A percentile compares a stretch with the other conserved stretches of the same genome.
Evolutionary conservation across 2,113 vertebrate species (phyloP).

Genomic region (Ciconia maguari): DNA sequence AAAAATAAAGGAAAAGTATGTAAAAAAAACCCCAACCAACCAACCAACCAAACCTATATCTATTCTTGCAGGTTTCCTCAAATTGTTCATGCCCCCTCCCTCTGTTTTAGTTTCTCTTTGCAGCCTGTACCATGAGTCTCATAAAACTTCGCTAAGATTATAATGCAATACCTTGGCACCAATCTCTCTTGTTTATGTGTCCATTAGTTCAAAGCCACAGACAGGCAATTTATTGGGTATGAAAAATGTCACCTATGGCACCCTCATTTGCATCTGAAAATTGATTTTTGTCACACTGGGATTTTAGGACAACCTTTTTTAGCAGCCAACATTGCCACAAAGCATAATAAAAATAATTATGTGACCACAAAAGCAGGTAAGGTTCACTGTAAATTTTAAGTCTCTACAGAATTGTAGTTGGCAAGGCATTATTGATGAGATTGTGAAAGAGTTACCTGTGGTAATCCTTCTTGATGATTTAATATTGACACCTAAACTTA

Average conservation of each 20-base stretch:
- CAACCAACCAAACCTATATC: not conserved
- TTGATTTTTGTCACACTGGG: constrained; percentile 77
- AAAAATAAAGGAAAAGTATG: not conserved
- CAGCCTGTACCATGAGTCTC: not conserved
- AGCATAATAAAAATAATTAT: constrained; percentile 75
- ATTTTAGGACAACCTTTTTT: constrained; percentile 73
- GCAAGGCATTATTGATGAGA: constrained; percentile 66
- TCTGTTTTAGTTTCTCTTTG: not conserved
- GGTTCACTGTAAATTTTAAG: constrained; percentile 57
- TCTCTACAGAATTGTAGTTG: constrained; percentile 16
- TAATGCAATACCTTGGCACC: constrained; percentile 59
- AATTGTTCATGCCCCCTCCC: not conserved
- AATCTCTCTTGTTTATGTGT: constrained; percentile 71
- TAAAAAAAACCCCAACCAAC: too few species aligned
- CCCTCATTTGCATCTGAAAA: constrained; percentile 77
- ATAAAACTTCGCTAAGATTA: constrained; percentile 34
- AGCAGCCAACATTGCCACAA: constrained; percentile 49
- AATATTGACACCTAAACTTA: constrained; percentile 63
- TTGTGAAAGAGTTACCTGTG: constrained; percentile 20
- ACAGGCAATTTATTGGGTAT: constrained; percentile 73
- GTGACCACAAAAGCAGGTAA: constrained; percentile 46
- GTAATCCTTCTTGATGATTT: constrained; percentile 68
- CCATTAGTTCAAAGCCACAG: constrained; percentile 75
- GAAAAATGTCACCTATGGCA: constrained; percentile 72
- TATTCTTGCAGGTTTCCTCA: not conserved